A percentile compares a stretch with the other conserved stretches of the same genome.
Evolutionary conservation across 2,888 invertebrate species (phyloP).

Genomic region (Agonopterix heracliana): DNA sequence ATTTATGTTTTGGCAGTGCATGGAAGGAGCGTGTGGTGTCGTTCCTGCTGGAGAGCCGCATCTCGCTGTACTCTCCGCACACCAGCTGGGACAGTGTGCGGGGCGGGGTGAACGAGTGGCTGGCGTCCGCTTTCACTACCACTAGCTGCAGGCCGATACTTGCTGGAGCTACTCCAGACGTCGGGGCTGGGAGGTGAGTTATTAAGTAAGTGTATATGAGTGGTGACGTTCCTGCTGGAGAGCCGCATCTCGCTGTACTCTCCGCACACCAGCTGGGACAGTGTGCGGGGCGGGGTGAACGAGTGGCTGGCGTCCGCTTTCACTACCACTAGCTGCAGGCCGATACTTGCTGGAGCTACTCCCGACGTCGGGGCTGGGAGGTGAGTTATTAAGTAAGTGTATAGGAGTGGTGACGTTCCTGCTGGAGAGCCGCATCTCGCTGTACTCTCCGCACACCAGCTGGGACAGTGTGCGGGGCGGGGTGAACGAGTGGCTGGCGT

Average conservation of each 20-base stretch:
- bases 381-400: too few relatives aligned
- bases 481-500: constrained; percentile 95
- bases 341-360: constrained; percentile 50
- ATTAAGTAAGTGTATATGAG: too few relatives aligned
- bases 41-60: constrained; percentile 87
- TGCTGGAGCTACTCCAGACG: constrained; percentile 47
- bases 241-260: constrained; percentile 93
- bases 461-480: constrained; percentile 91
- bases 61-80: constrained; percentile 95
- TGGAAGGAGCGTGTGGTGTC: constrained; percentile 89
- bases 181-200: constrained; percentile 73
- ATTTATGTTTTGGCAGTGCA: constrained; percentile 52
- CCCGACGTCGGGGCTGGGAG: constrained; percentile 72
- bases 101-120: constrained; percentile 95
- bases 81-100: constrained; percentile 90
- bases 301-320: constrained; percentile 93
- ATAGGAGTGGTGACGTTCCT: constrained; percentile 87
- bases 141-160: constrained; percentile 50
- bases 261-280: constrained; percentile 95
- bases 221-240: constrained; percentile 86
- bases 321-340: constrained; percentile 42
- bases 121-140: constrained; percentile 81
- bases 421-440: constrained; percentile 87
- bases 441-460: constrained; percentile 95
- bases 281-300: constrained; percentile 88